Base-by-base conservation (phyloP, 2,797 vertebrate species). In the Acipenser ruthenus region DNA sequence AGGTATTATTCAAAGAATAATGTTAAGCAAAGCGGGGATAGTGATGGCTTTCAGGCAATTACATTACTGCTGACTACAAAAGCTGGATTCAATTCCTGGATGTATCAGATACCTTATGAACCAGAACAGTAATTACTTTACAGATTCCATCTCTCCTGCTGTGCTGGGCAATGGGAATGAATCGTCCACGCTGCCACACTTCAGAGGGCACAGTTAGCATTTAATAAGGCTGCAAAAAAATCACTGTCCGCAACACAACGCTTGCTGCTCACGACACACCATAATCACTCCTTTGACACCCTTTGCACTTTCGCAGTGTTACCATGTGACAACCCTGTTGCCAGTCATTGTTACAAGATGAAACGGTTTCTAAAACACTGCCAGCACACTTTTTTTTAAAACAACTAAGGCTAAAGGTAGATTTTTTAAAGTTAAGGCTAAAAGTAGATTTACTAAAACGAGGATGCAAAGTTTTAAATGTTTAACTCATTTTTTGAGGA, bases 1-100 rank as follows among this genome's bases (percentile, higher is more conserved):
- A 58, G 55, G 11, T 58, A 58, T 58, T 58, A 9, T 58, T 11
- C 4, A 58, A 58, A 58, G 71, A 73, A 51, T 63, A 69, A 0
- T 49, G 72, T 71, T 67, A 75, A 18, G 70, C 65, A 71, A 75
- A 74, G 74, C 75, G 78, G 74, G 55, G 23, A 78, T 77, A 73
- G n/a, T 76, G 71, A 74, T 71, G 74, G 77, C 73, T 74, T 68
- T 52, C 55, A 73, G 64, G 2, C 6, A 67, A 77, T 79, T 73
- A 75, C 65, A 75, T 58, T 58, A 58, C 74, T 47, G 62, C 75
- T 67, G 74, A 76, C 73, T 71, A 77, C 79, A 80, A 78, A 76
- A 77, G 75, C 69, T 75, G 76, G 79, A 72, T 70, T 65, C 69
- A 75, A 62, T 77, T 74, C 77, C 77, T 73, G 78, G 79, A 83